Percentiles rank a stretch among this genome's conserved stretches.
These are phyloP conservation scores for Pangasianodon hypophthalmus DNA, from an alignment of 2,113 vertebrate genomes.

Conservation along the genomic window DNA sequence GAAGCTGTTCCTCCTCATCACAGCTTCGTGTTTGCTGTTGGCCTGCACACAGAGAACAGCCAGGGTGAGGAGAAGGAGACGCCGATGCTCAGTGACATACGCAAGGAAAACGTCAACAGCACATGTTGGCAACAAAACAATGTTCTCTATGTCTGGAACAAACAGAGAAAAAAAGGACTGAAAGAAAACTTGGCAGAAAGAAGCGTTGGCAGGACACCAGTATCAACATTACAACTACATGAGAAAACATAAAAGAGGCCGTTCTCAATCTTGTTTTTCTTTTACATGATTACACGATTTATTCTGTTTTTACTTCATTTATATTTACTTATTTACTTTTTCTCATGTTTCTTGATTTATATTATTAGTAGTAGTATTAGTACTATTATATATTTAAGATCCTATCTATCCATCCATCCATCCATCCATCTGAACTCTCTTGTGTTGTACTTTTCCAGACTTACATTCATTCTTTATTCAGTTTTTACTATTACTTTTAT, in stretches of 20 bases:
- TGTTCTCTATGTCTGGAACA: conserved; percentile 14
- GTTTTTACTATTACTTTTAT: too few species aligned
- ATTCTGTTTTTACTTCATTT: background rate
- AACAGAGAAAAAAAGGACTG: background rate
- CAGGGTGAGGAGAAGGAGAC: conserved; percentile 30
- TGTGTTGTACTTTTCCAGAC: background rate
- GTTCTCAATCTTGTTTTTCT: background rate
- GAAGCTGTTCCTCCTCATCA: conserved; percentile 88
- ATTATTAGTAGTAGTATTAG: background rate
- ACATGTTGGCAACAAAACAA: background rate
- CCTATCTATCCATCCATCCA: too few species aligned
- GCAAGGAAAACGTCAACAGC: background rate
- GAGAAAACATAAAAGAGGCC: background rate
- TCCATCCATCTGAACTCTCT: too few species aligned
- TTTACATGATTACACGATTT: background rate
- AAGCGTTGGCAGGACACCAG: background rate
- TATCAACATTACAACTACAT: background rate
- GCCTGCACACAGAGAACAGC: conserved; percentile 69
- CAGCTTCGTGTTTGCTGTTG: conserved; percentile 60
- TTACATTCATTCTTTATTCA: background rate
- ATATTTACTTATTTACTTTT: background rate
- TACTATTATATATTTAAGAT: background rate
- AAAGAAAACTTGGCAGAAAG: background rate
- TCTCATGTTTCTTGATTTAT: background rate
- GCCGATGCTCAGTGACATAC: background rate